A percentile compares a stretch with the other conserved stretches of the same genome.
Evolutionary conservation across 2,113 vertebrate species (phyloP).

Genomic region (Heterotilapia buettikoferi): DNA sequence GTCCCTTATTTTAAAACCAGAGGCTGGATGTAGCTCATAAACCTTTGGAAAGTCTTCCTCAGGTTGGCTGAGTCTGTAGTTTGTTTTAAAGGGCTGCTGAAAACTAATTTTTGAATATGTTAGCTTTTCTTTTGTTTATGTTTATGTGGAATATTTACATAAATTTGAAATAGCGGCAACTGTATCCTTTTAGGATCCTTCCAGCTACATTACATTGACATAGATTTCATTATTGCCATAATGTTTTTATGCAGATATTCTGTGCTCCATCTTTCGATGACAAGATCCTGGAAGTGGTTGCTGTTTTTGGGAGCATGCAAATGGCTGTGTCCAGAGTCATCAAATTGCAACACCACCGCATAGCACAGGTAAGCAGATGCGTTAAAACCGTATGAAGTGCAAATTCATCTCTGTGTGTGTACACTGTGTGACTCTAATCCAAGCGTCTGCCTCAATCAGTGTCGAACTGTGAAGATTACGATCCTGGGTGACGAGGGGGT

Average conservation of each 20-base stretch:
- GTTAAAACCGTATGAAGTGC: background rate
- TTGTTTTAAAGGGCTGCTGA: background rate
- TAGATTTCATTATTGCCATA: background rate
- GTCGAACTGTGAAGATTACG: constrained; percentile 95
- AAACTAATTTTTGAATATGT: background rate
- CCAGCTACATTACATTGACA: background rate
- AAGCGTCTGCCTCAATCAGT: constrained; percentile 57
- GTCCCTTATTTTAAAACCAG: background rate
- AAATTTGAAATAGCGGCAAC: background rate
- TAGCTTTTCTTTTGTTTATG: background rate
- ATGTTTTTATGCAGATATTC: constrained; percentile 81
- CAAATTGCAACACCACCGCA: constrained; percentile 94
- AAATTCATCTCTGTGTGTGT: background rate
- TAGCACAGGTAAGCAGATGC: constrained; percentile 83
- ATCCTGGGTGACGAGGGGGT: constrained; percentile 96
- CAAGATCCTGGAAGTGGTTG: constrained; percentile 95
- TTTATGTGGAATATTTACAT: background rate
- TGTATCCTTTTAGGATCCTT: background rate
- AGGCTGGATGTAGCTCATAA: background rate
- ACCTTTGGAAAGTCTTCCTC: background rate
- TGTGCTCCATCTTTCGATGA: constrained; percentile 95
- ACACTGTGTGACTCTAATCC: background rate
- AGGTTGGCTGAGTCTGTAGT: background rate
- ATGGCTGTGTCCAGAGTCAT: constrained; percentile 98
- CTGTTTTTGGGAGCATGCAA: constrained; percentile 97